Base-by-base conservation (phyloP, 2,888 invertebrate genomes). In the Zele albiditarsus region DNA sequence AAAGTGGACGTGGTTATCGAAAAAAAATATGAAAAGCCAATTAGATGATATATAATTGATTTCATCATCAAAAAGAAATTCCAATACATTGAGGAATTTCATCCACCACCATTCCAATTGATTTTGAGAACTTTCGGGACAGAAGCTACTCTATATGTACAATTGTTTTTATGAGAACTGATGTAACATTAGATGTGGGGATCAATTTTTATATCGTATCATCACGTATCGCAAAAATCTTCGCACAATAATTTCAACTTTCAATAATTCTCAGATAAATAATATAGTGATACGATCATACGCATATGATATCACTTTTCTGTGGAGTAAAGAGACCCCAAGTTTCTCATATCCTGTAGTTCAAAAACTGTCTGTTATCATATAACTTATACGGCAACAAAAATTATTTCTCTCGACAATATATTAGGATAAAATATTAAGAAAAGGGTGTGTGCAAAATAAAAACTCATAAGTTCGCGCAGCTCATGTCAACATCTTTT, bases 301-400 rank as follows among this genome's bases (percentile, higher is more conserved):
- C 6, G 33, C 33, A 33, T 6, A 33, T 33, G 33, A 33, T 33
- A 33, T 74, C 66, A 66, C 58, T 25, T 65, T 46, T 71, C 65
- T 70, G 71, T 75, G 71, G 68, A 66, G 31, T 12, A 6, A 25
- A 27, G 8, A 27, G 12, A 27, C 28, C 16, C 25, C 66, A 58
- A 75, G 75, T 75, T 71, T 75, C 71, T 75, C 65, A 75, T 75
- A 75, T 71, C 65, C 68, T 66, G 66, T 23, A 23, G 27, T 3
- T 27, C 12, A 42, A 42, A 42, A 10, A 12, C 10, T 12, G 12
- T 12, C 5, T 42, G 2, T 42, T 12, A 42, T 12, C 5, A 12
- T 12, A 12, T 42, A 42, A 12, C 12, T 12, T 2, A 42, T 12
- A 12, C 12, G 12, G 8, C 5, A 6, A 42, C 12, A 2, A 12